Base-by-base conservation (phyloP, 2,888 invertebrate genomes). In the Tribolium freemani region DNA sequence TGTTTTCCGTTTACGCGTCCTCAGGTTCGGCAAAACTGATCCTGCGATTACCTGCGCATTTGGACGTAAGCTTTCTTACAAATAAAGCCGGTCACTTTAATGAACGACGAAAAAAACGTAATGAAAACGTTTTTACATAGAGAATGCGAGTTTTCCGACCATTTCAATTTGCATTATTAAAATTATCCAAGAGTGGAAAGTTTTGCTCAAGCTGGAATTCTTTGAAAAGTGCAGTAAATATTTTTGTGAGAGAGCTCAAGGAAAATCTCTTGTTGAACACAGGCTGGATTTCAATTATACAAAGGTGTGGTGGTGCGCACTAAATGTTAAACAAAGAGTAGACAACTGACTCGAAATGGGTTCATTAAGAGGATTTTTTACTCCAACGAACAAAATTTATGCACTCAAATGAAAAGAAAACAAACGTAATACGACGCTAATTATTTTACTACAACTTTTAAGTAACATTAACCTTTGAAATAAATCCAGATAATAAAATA, bases 81-180 rank as follows among this genome's bases (percentile, higher is more conserved):
- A 66, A 66, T 45, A 54, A 54, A 56, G 20, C 56, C 44, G 45
- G 67, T 54, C 56, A 57, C 46, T 57, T 56, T 46, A 38, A n/a
- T n/a, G n/a, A n/a, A n/a, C 8, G 38, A 38, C 8, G n/a, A 38
- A 38, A n/a, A n/a, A 26, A 26, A 2, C 26, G 3, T 6, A 38
- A 38, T n/a, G n/a, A 38, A 38, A 8, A 3, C 8, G n/a, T n/a
- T 30, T 16, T 16, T 16, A 16, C n/a, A n/a, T n/a, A n/a, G n/a
- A n/a, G n/a, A n/a, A n/a, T n/a, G n/a, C 67, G 72, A 74, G 76
- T 3, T 76, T 74, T 74, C 73, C 76, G 73, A 77, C 74, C 73
- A 67, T 76, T 81, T 78, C 79, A 80, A 80, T 78, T 79, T 80
- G 77, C 80, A 80, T 82, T 81, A 81, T 80, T 79, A 81, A 79